Evolutionary conservation across 2,113 vertebrate species (phyloP), one percentile per base, ranked within the genome.

Genomic region (Climacteris rufus): DNA sequence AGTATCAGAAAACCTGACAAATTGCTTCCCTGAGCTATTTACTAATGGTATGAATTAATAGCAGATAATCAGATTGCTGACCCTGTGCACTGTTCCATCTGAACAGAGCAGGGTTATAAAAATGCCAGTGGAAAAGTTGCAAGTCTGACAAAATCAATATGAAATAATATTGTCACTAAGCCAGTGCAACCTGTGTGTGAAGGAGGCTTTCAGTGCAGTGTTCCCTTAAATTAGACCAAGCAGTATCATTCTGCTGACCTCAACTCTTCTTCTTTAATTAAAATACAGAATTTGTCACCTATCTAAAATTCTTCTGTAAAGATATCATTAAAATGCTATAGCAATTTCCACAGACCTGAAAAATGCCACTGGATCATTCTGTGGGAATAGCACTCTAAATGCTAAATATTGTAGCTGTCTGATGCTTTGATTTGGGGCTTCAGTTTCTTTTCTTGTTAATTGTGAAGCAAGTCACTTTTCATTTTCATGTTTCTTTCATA

Each of bases 401-500:
- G 82, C 47, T 80, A 53, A 68, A 33, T 85, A 59, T 44, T 88
- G 68, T 88, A 80, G 54, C 79, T 92, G 71, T 56, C 68, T 90
- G 35, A n/a, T 93, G 71, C 83, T 94, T 94, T 92, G 79, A 88
- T 94, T 88, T 95, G 64, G 28, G 39, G 63, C 79, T 86, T 92
- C 25, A 49, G 50, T 59, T 90, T 93, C 74, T 61, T 94, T 77
- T 71, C 68, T 69, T 90, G 56, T 88, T 94, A 94, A 95, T 95
- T 96, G 87, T 59, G 40, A 94, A 60, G 71, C 70, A 72, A 90
- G 63, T 93, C 63, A 82, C 80, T 95, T 94, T 71, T 66, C 87
- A 81, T 95, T 90, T 97, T 90, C 72, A 64, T 86, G 70, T 89
- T 94, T 87, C 72, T 89, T 94, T 94, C 57, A 72, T 91, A 82